Percentiles rank a stretch among this genome's conserved stretches.
These are phyloP conservation scores for Pristionchus maxplancki DNA, from an alignment of 2,888 invertebrate genomes.

Conservation along the genomic window DNA sequence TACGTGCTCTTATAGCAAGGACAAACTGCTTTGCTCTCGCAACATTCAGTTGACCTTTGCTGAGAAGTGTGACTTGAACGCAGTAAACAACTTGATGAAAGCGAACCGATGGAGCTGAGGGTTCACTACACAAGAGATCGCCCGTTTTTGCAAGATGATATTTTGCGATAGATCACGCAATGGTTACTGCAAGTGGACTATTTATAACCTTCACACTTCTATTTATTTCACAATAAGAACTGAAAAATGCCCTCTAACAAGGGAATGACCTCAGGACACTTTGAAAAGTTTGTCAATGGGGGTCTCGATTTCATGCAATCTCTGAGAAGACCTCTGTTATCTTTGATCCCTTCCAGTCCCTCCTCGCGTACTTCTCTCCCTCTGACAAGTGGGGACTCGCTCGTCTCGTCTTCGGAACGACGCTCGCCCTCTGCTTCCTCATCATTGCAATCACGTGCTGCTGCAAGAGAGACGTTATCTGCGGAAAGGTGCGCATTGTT, in stretches of 20 bases:
- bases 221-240: too few species aligned
- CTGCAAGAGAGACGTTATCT: constrained; percentile 43
- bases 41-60: not conserved
- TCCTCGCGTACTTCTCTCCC: constrained; percentile 24
- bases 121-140: not conserved
- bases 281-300: not conserved
- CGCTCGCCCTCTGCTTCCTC: constrained; percentile 45
- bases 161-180: too few species aligned
- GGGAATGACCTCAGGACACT: too few species aligned
- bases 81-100: not conserved
- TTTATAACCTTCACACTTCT: too few species aligned
- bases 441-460: constrained; percentile 49
- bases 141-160: not conserved
- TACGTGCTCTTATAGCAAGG: too few species aligned
- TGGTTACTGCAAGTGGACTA: too few species aligned
- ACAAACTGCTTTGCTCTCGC: not conserved
- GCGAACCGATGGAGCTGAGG: not conserved
- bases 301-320: too few species aligned
- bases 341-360: not conserved
- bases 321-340: too few species aligned
- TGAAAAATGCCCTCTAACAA: too few species aligned
- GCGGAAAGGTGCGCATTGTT: not conserved
- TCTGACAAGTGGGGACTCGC: constrained; percentile 50
- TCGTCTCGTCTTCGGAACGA: constrained; percentile 44
- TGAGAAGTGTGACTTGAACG: not conserved